Evolutionary conservation across 2,113 vertebrate species (phyloP).

Genomic region (Coracopsis vasa): DNA sequence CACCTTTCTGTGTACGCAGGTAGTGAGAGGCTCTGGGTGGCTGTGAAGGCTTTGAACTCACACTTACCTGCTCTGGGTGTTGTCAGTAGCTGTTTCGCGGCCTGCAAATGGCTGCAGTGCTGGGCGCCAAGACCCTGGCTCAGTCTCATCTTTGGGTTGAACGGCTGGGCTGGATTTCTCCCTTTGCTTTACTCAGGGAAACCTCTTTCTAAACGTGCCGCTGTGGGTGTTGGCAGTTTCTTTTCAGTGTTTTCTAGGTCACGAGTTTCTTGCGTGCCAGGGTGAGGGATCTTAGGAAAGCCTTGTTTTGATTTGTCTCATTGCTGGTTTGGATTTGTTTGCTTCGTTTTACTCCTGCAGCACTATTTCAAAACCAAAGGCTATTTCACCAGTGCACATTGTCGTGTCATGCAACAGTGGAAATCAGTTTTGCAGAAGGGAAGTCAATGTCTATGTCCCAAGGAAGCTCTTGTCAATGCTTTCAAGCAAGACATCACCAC

Average conservation of each 20-base stretch:
- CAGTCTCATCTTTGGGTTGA: not conserved
- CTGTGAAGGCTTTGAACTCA: not conserved
- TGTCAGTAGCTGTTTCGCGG: not conserved
- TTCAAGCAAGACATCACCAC: not conserved
- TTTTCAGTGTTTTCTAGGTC: conserved; percentile 25
- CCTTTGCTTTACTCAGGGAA: not conserved
- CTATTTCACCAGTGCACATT: not conserved
- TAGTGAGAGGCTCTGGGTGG: accelerated
- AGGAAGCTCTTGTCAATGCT: not conserved
- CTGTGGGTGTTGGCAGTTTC: not conserved
- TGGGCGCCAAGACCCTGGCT: not conserved
- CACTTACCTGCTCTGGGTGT: not conserved
- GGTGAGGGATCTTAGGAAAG: conserved; percentile 13
- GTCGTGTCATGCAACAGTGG: not conserved
- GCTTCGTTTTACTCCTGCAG: not conserved
- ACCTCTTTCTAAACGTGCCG: not conserved
- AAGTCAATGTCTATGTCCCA: not conserved
- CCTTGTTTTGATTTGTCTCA: conserved; percentile 20
- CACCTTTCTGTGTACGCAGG: not conserved
- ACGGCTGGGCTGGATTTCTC: not conserved
- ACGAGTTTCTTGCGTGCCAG: not conserved
- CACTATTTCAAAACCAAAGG: conserved; percentile 6
- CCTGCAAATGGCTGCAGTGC: not conserved
- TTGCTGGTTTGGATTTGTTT: conserved; percentile 16
- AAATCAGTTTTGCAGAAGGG: not conserved